Evolutionary conservation across 2,113 vertebrate genomes (phyloP), one percentile per base, ranked within the genome.

Genomic region (Murina feae): DNA sequence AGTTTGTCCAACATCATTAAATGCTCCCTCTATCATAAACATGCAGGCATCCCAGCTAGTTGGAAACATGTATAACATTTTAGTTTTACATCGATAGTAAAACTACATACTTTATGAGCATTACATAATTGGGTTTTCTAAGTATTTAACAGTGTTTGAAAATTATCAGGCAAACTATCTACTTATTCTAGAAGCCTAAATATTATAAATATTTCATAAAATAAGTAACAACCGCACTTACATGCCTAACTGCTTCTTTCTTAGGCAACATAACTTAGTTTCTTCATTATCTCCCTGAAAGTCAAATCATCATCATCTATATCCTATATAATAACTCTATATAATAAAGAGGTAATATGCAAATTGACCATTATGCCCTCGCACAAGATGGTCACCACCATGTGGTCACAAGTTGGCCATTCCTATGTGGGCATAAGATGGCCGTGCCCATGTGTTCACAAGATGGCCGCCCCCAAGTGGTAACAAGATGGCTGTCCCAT

Each of bases 1-100:
- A 89, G 96, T 97, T 96, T 98, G 92, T 96, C 95, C 91, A 97
- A 98, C 23, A n/a, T 58, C 89, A 98, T 98, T 98, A 98, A 98
- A 98, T 96, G 96, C 44, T 97, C 97, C 96, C 91, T 97, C 95
- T 97, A 92, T 97, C 96, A 97, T 92, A 97, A 98, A 96, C 95
- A 97, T 95, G 37, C n/a, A 90, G 63, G 96, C 96, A 97, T 97
- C 94, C 95, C 93, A 95, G 97, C 95, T 97, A 96, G 96, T 97
- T 96, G 83, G 96, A 97, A 98, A 98, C 86, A 97, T 91, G 95
- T 86, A 96, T 49, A 97, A 94, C 89, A 97, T 96, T 96, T 96
- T 91, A 98, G 97, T 97, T 95, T 94, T 96, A 97, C 98, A 97
- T 95, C 95, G 81, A 96, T 97, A 97, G 95, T 94, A 97, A 93